Base-by-base conservation (phyloP, 1,140 invertebrate species). In the Anagrus nilaparvatae region DNA sequence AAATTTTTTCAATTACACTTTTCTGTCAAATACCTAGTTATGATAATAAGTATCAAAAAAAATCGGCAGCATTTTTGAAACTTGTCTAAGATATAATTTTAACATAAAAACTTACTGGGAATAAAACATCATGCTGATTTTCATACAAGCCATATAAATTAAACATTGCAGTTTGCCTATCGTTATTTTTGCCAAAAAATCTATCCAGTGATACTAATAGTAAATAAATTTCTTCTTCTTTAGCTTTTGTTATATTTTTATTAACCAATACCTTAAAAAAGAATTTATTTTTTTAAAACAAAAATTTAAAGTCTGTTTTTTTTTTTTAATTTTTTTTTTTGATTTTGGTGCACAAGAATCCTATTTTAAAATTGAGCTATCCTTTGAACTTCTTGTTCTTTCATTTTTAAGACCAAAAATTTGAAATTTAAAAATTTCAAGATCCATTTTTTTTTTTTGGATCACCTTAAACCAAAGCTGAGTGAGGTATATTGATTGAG, bases 101-200 rank as follows among this genome's bases (percentile, higher is more conserved):
- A 21, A 12, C 24, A 40, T 13, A 28, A 30, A 40, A 37, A 64
- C 63, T 51, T 55, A 68, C 81, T n/a, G 78, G 71, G 56, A 86
- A 85, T 20, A 85, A 57, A 3, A 84, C 59, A 52, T 80, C 67
- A 14, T 56, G 57, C 37, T 70, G 55, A 20, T 71, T 70, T 47
- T 82, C 78, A 45, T 73, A 84, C 5, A 69, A 53, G 0, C 76
- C 79, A 48, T 76, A 86, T 49, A 86, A 61, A 0, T 74, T 73
- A 40, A 84, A 81, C 12, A 78, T 65, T 7, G 69, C 69, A 0
- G 69, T 76, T 17, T 72, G 67, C 35, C 69, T 71, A 12, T 73
- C 72, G 34, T 70, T 73, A 27, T 67, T 68, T 50, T 71, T 71
- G 36, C 82, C 82, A 56, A 84, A 86, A 9, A 79, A 53, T 50